These are phyloP conservation scores for Carassius carassius DNA, from an alignment of 2,113 vertebrate genomes.

Conservation along the genomic window DNA sequence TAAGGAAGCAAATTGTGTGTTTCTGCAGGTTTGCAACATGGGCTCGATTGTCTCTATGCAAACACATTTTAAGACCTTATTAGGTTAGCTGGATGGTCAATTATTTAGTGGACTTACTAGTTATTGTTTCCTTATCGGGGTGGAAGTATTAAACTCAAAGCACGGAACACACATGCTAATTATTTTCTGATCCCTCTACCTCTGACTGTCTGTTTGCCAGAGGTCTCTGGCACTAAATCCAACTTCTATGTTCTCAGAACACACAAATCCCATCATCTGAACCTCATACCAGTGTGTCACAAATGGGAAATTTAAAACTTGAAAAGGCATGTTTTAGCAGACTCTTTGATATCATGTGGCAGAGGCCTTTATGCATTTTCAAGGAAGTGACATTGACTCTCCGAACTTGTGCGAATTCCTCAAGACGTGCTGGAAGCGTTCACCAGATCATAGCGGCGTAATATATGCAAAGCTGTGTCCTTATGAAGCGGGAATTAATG, in stretches of 20 bases:
- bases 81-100: neutral
- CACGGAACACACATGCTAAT: constrained; percentile 17
- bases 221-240: constrained; percentile 58
- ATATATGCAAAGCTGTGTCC: constrained; percentile 79
- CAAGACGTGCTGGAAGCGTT: constrained; percentile 65
- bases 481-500: constrained; percentile 76
- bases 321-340: constrained; percentile 58
- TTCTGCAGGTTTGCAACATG: neutral
- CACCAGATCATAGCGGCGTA: constrained; percentile 69
- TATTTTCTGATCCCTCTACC: constrained; percentile 32
- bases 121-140: constrained; percentile 24
- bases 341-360: constrained; percentile 61
- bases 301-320: constrained; percentile 58
- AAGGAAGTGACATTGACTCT: constrained; percentile 71
- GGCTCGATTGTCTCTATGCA: neutral
- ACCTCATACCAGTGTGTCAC: constrained; percentile 62
- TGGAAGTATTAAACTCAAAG: constrained; percentile 8
- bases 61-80: neutral
- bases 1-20: neutral
- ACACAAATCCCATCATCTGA: constrained; percentile 63
- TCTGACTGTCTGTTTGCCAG: constrained; percentile 46
- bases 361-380: constrained; percentile 65
- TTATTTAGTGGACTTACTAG: neutral
- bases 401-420: constrained; percentile 59
- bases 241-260: constrained; percentile 58